These are phyloP conservation scores for Amitus sp. DNA, from an alignment of 2,888 invertebrate genomes.

Conservation along the genomic window DNA sequence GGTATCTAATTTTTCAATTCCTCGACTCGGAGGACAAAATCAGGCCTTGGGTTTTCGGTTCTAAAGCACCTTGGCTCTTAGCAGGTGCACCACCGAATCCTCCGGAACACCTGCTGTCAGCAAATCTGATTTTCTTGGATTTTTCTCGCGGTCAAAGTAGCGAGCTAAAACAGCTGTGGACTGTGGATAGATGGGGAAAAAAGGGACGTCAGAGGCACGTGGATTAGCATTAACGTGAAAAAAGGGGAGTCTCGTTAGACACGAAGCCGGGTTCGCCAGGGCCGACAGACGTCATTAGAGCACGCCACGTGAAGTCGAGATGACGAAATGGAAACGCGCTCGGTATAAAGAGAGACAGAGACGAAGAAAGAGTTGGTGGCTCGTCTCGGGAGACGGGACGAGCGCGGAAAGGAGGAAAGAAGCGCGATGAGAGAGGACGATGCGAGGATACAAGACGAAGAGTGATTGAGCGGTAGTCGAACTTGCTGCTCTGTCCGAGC, in stretches of 20 bases:
- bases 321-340: conserved; percentile 50
- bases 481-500: conserved; percentile 60
- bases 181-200: background rate
- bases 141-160: no score
- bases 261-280: conserved; percentile 49
- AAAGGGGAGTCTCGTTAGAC: conserved; percentile 57
- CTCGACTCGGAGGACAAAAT: no score
- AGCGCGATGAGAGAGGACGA: conserved; percentile 36
- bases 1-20: no score
- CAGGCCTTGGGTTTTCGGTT: no score
- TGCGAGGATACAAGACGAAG: conserved; percentile 58
- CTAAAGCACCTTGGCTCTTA: no score
- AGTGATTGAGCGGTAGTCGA: conserved; percentile 65
- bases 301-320: conserved; percentile 61
- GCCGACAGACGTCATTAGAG: conserved; percentile 62
- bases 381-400: conserved; percentile 22
- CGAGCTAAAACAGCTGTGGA: no score
- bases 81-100: no score
- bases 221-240: conserved; percentile 63
- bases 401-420: conserved; percentile 16
- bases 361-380: conserved; percentile 26
- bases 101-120: no score
- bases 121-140: no score
- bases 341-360: conserved; percentile 14
- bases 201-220: conserved; percentile 21